These are phyloP conservation scores for Calcarius lapponicus DNA, from an alignment of 2,797 vertebrate species.

Conservation along the genomic window DNA sequence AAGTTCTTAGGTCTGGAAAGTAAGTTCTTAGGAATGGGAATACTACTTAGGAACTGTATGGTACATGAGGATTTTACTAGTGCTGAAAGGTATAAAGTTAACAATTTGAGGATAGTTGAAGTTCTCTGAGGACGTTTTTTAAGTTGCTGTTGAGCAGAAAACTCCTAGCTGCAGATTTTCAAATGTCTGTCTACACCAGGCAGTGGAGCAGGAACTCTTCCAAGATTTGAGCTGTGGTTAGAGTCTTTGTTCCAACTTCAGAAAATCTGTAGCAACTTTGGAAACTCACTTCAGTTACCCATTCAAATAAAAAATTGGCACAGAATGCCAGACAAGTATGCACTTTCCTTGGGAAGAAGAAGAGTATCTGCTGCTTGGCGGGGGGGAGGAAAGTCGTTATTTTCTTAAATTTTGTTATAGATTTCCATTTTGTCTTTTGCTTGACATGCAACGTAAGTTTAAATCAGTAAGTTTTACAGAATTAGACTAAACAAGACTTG, in stretches of 20 bases:
- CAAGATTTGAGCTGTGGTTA: slow-evolving; percentile 1
- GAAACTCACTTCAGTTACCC: background rate
- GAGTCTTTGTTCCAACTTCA: background rate
- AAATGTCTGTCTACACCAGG: background rate
- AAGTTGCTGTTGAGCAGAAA: background rate
- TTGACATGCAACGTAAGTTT: background rate
- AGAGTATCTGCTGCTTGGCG: background rate
- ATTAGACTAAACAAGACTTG: background rate
- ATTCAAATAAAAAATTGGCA: background rate
- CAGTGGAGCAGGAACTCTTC: background rate
- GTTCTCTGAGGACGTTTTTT: background rate
- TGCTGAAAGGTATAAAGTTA: background rate
- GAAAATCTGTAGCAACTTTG: background rate
- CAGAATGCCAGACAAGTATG: background rate
- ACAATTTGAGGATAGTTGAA: background rate
- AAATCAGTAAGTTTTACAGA: background rate
- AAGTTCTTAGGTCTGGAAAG: background rate
- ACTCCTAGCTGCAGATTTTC: background rate
- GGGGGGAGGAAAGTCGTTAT: accelerated
- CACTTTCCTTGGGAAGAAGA: background rate
- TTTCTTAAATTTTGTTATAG: background rate
- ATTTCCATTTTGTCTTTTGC: background rate
- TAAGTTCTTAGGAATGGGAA: background rate
- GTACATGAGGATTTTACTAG: background rate
- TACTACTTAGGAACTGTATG: background rate